Conservation (phyloP, 2,113 vertebrate genomes). For the Epinephelus moara region DNA sequence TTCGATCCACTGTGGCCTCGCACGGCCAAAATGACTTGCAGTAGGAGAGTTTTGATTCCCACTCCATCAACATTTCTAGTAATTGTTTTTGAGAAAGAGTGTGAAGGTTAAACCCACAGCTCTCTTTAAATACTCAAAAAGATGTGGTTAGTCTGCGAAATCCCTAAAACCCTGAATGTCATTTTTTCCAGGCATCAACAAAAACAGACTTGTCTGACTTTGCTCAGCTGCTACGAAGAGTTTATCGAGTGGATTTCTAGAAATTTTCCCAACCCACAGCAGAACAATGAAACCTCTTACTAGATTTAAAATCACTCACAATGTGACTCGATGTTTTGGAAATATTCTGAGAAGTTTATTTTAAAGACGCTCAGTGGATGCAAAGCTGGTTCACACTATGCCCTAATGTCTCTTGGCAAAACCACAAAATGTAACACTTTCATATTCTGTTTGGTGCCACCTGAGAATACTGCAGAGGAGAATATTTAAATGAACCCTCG, state of each 20-base stretch:
- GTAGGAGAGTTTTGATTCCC: not conserved
- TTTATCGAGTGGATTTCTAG: not conserved
- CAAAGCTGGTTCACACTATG: not conserved
- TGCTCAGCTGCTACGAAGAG: not conserved
- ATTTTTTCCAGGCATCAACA: not conserved
- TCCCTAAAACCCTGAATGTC: not conserved
- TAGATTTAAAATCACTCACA: not conserved
- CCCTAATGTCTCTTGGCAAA: not conserved
- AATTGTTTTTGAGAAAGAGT: not conserved
- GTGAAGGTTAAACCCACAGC: not conserved
- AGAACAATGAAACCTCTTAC: not conserved
- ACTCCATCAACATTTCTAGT: not conserved
- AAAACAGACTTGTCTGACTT: conserved; percentile 10
- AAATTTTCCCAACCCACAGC: not conserved
- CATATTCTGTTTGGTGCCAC: not conserved
- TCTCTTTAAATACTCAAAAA: not conserved
- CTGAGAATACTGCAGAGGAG: not conserved
- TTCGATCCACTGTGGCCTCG: not conserved
- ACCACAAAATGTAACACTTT: not conserved
- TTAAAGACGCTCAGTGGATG: too few relatives aligned
- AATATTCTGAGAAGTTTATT: not conserved
- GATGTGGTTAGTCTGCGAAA: conserved; percentile 1
- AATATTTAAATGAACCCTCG: not conserved
- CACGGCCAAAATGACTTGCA: not conserved
- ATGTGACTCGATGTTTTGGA: not conserved